Evolutionary conservation across 1,140 invertebrate species (phyloP), one percentile per base, ranked within the genome.

Genomic region (Acyrthosiphon pisum): DNA sequence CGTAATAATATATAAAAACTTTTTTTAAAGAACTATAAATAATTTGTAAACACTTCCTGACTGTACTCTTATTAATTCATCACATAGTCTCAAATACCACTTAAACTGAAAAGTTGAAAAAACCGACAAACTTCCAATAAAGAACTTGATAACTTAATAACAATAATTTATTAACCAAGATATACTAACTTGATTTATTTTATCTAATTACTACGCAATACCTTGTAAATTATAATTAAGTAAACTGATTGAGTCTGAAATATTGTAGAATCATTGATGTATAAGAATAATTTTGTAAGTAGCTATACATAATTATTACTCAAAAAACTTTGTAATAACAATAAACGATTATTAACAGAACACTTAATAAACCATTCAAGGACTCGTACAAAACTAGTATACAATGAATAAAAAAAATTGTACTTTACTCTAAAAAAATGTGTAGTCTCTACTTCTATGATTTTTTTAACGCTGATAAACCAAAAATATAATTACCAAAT

Each of bases 11-110:
- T 26, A 23, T 81, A 35, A 23, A 83, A 83, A 83, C 81, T 35
- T 83, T 83, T 81, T 83, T 41, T 37, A 83, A 41, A 37, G 81
- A 83, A 83, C 81, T 83, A 83, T 83, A 83, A 83, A 83, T 83
- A 83, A 83, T 83, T 83, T 83, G 81, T 83, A 83, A 83, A 41
- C 81, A 9, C 37, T 37, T 41, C 41, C 22, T 84, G 41, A 84
- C 23, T 84, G 30, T 68, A 26, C 83, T 30, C 6, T 86, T 44
- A 86, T 48, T 46, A 46, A 86, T 48, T 87, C 44, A 87, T 87
- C 44, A 87, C 30, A 44, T 86, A 48, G 44, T 87, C 86, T 48
- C 30, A 46, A 87, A 87, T 87, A 87, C 44, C 41, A 87, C 86
- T 48, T n/a, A 50, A 30, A 48, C 26, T 48, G 7, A 14, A 48